Percentiles rank a stretch among this genome's conserved stretches.
These are phyloP conservation scores for Pangasius sanitwongsei DNA, from an alignment of 2,797 vertebrate species.

Conservation along the genomic window DNA sequence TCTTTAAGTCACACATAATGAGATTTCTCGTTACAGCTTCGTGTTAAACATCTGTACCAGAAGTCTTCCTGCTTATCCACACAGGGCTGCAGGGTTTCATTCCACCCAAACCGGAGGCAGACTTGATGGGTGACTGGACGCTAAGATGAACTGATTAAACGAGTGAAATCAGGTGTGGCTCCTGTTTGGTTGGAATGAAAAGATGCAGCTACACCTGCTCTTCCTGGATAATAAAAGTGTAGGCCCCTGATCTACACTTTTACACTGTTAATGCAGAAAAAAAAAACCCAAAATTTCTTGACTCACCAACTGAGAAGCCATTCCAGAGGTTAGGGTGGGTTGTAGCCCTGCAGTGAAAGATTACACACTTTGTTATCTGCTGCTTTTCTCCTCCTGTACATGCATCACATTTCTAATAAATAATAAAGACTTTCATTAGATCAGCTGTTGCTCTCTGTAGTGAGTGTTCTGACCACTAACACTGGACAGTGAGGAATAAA, in stretches of 20 bases:
- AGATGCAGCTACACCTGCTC: too few relatives aligned
- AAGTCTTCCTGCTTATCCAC: not conserved
- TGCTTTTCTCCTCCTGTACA: not conserved
- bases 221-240: not conserved
- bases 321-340: not conserved
- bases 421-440: not conserved
- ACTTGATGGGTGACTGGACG: not conserved
- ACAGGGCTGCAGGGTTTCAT: not conserved
- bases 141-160: not conserved
- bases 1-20: not conserved
- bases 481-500: not conserved
- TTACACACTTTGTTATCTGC: not conserved
- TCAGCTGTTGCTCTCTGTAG: not conserved
- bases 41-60: not conserved
- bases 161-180: not conserved
- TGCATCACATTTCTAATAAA: not conserved
- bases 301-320: constrained; percentile 20
- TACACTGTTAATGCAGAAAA: not conserved
- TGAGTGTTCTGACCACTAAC: not conserved
- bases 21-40: not conserved
- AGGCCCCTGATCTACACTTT: not conserved
- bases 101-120: not conserved
- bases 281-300: not conserved
- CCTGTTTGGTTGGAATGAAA: not conserved
- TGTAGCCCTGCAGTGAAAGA: constrained; percentile 1